These are phyloP conservation scores for Sminthurinus aureus DNA, from an alignment of 2,888 invertebrate species.

Conservation along the genomic window DNA sequence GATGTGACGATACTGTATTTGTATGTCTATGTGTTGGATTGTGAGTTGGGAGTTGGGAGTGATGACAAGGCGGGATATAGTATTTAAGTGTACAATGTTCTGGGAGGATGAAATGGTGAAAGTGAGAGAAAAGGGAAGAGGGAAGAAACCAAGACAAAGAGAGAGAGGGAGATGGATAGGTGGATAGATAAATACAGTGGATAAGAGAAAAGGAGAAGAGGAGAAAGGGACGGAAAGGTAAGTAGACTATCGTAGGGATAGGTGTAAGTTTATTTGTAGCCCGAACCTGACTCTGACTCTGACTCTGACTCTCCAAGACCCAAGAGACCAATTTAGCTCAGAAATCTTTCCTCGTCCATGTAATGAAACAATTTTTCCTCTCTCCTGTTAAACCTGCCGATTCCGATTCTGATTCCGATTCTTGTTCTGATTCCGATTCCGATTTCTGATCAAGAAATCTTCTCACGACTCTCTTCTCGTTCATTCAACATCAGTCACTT, in stretches of 20 bases:
- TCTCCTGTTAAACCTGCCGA: constrained; percentile 45
- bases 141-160: neutral
- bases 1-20: neutral
- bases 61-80: no score
- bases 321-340: constrained; percentile 56
- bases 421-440: constrained; percentile 46
- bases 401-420: constrained; percentile 33
- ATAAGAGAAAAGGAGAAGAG: neutral
- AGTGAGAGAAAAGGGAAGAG: neutral
- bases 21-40: no score
- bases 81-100: no score
- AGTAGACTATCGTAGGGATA: neutral
- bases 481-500: constrained; percentile 2
- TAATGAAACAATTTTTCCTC: constrained; percentile 59
- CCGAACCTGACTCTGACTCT: neutral
- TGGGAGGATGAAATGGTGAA: no score
- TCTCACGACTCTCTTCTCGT: constrained; percentile 16
- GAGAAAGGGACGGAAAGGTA: constrained; percentile 5
- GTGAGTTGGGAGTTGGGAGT: no score
- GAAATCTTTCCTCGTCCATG: constrained; percentile 43
- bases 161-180: neutral
- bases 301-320: constrained; percentile 38
- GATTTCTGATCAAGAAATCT: constrained; percentile 57
- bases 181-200: neutral
- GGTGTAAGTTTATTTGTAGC: constrained; percentile 42